phyloP scores from a whole-genome alignment of 2,888 invertebrate species.

The Cordylochernes scorpioides region DNA sequence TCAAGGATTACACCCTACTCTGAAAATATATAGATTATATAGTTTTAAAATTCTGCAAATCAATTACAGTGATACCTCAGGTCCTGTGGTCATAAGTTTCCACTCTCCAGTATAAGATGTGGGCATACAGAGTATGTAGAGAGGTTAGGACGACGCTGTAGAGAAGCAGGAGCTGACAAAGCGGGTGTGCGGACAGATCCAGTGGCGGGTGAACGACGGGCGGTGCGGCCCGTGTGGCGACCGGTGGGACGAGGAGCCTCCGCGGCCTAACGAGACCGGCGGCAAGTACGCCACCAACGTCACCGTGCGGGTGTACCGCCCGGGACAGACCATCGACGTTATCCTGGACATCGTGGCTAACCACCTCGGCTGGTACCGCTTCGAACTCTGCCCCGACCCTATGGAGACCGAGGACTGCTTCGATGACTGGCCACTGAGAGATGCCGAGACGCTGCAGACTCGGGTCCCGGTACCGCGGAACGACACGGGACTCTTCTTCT shows the following conservation, averaged over 20 bases:
- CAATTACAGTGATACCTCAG: too few relatives aligned
- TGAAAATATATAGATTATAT: too few relatives aligned
- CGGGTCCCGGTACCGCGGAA: slow-evolving; percentile 7
- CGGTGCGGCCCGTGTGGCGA: slow-evolving; percentile 16
- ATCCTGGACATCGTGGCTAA: slow-evolving; percentile 14
- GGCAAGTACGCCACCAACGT: slow-evolving; percentile 13
- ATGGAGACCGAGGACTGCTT: slow-evolving; percentile 15
- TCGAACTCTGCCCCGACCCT: slow-evolving; percentile 12
- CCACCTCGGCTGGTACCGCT: slow-evolving; percentile 14
- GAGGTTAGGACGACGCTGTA: too few relatives aligned
- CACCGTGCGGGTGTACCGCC: slow-evolving; percentile 11
- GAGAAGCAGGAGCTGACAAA: too few relatives aligned
- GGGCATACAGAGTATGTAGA: too few relatives aligned
- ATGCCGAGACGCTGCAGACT: slow-evolving; percentile 8
- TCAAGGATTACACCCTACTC: too few relatives aligned
- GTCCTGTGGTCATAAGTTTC: too few relatives aligned
- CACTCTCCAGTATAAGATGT: too few relatives aligned
- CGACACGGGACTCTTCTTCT: slow-evolving; percentile 11
- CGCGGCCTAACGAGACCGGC: slow-evolving; percentile 14
- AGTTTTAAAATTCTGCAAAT: too few relatives aligned
- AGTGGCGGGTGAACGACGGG: slow-evolving; percentile 13
- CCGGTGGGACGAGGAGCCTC: slow-evolving; percentile 8
- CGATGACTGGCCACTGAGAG: slow-evolving; percentile 7
- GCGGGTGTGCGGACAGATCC: slow-evolving; percentile 3
- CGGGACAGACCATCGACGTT: slow-evolving; percentile 13